Percentiles rank a stretch among this genome's conserved stretches.
Conservation (phyloP, 2,113 vertebrate genomes). For the Actenoides lindsayi region DNA sequence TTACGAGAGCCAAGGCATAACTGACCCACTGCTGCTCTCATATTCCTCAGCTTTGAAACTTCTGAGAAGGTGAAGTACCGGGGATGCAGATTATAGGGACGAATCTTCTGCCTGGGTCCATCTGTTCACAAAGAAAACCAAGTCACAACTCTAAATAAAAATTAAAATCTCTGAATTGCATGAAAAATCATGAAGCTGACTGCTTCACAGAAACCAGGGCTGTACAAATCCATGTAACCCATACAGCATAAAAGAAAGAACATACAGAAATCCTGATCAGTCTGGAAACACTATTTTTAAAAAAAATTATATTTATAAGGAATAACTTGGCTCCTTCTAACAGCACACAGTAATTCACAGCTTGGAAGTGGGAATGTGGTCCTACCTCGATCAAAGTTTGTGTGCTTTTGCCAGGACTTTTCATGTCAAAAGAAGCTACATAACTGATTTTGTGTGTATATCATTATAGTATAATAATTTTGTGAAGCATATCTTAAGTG, state of each 20-base stretch:
- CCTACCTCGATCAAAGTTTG: background rate
- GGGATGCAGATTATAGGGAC: background rate
- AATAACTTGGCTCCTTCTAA: background rate
- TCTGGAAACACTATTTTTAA: background rate
- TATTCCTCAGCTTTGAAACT: background rate
- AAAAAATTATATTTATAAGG: background rate
- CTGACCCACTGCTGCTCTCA: background rate
- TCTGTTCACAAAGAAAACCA: background rate
- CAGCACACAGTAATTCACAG: background rate
- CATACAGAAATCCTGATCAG: background rate
- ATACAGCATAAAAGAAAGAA: background rate
- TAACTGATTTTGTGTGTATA: background rate
- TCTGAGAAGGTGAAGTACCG: background rate
- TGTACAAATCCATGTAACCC: background rate
- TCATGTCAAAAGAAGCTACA: background rate
- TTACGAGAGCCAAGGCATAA: accelerated
- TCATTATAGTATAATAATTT: background rate
- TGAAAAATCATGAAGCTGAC: accelerated
- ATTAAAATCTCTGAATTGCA: background rate
- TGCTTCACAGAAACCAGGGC: background rate
- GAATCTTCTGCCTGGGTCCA: background rate
- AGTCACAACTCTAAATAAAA: background rate
- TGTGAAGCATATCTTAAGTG: background rate
- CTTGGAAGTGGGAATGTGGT: background rate
- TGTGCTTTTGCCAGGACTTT: background rate